A percentile compares a stretch with the other conserved stretches of the same genome.
phyloP scores from a whole-genome alignment of 1,140 invertebrate genomes.

The Drosophila cardini region DNA sequence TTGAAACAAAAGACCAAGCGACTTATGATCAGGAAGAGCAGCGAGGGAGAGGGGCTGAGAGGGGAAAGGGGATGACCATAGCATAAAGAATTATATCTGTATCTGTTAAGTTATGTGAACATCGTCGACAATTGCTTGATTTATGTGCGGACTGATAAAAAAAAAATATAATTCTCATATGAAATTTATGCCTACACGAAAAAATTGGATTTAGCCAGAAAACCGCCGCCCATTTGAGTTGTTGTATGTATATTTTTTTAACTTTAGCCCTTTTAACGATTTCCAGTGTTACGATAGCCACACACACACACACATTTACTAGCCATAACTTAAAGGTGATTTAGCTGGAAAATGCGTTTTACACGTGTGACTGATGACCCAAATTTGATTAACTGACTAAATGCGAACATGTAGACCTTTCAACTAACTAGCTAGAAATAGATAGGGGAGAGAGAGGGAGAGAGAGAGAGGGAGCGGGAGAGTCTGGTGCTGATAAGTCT shows the following conservation, averaged over 20 bases:
- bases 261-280: slow-evolving; percentile 37
- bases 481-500: not conserved
- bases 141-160: slow-evolving; percentile 64
- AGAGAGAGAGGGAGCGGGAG: not conserved
- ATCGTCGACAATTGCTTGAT: slow-evolving; percentile 71
- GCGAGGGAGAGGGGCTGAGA: not conserved
- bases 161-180: slow-evolving; percentile 21
- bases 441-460: not conserved
- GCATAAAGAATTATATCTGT: not conserved
- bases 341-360: slow-evolving; percentile 69
- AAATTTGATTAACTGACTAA: slow-evolving; percentile 65
- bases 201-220: slow-evolving; percentile 40
- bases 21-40: slow-evolving; percentile 6
- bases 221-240: not conserved
- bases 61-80: slow-evolving; percentile 2
- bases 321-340: slow-evolving; percentile 34
- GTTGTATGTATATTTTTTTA: no score
- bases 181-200: slow-evolving; percentile 12
- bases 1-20: slow-evolving; percentile 27
- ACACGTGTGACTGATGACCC: slow-evolving; percentile 70
- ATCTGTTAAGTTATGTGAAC: slow-evolving; percentile 17
- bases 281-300: slow-evolving; percentile 55
- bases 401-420: slow-evolving; percentile 23
- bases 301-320: slow-evolving; percentile 5
- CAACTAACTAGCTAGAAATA: slow-evolving; percentile 16